Base-by-base conservation (phyloP, 1,140 invertebrate species). In the Leptinotarsa lineolata region DNA sequence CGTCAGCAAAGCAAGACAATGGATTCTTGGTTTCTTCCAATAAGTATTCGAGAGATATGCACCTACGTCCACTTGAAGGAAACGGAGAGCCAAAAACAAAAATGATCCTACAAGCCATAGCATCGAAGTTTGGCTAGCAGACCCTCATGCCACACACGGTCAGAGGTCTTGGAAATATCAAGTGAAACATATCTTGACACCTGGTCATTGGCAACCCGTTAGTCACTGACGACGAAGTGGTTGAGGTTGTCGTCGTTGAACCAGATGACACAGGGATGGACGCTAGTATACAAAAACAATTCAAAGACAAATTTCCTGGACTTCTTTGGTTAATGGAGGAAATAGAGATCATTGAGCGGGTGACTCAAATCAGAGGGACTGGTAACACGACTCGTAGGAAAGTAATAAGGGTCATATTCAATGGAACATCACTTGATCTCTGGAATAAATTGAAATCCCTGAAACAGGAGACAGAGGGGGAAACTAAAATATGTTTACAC, bases 241-340 rank as follows among this genome's bases (percentile, higher is more conserved):
- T 76, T 1, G 74, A 76, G 63, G 75, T 76, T 11, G 75, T 76
- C 18, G 1, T 74, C 2, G 39, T 58, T 5, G 72, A 74, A 21
- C 72, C 68, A 3, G n/a, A 70, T 15, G 75, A 75, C 45, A 2
- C 16, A 21, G 30, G 65, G 13, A 75, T 77, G 76, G 30, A 73
- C 11, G n/a, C 18, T 4, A 60, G 72, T 30, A 75, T 77, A 13
- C 73, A 75, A 60, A 70, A 45, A 15, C 2, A 45, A 20, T 75
- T 58, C 54, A 73, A 24, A 24, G 69, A 76, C n/a, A 8, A 70
- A 63, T 58, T 77, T 45, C 46, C 74, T 60, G 72, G 73, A 15
- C 45, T 77, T 11, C 15, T 3, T 6, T 60, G 73, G n/a, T 13
- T 22, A 5, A 22, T 61, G 8, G 68, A 46, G 13, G 58, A 74